These are phyloP conservation scores for Neoarius graeffei DNA, from an alignment of 2,113 vertebrate species.

Conservation along the genomic window DNA sequence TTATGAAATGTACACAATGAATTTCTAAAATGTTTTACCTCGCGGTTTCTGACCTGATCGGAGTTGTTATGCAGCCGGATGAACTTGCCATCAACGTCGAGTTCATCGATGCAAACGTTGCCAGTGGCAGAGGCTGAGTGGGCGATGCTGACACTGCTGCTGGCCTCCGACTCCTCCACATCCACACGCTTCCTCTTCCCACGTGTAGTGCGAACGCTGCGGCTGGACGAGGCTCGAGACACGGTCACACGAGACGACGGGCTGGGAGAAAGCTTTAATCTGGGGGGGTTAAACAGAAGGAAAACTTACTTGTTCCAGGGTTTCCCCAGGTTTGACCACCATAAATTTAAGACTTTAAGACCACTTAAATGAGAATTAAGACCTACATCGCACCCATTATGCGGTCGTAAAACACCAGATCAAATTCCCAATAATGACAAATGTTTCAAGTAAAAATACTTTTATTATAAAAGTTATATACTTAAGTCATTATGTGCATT, in stretches of 20 bases:
- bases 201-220: constrained; percentile 74
- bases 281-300: constrained; percentile 49
- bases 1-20: background rate
- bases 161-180: constrained; percentile 85
- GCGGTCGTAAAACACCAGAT: too few species aligned
- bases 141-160: constrained; percentile 84
- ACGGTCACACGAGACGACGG: constrained; percentile 83
- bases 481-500: too few species aligned
- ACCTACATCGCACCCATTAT: too few species aligned
- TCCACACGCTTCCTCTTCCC: constrained; percentile 86
- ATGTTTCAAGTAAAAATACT: too few species aligned
- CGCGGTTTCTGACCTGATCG: constrained; percentile 72
- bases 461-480: too few species aligned
- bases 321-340: too few species aligned
- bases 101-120: constrained; percentile 80
- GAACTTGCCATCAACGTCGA: constrained; percentile 89
- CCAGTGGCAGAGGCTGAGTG: constrained; percentile 88
- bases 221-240: constrained; percentile 83
- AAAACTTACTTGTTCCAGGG: too few species aligned
- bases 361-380: too few species aligned
- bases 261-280: constrained; percentile 83
- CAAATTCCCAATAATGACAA: too few species aligned
- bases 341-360: too few species aligned
- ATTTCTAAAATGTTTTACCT: too few species aligned
- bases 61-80: constrained; percentile 84